These are phyloP conservation scores for Theocolax elegans DNA, from an alignment of 1,140 invertebrate genomes.

Conservation along the genomic window DNA sequence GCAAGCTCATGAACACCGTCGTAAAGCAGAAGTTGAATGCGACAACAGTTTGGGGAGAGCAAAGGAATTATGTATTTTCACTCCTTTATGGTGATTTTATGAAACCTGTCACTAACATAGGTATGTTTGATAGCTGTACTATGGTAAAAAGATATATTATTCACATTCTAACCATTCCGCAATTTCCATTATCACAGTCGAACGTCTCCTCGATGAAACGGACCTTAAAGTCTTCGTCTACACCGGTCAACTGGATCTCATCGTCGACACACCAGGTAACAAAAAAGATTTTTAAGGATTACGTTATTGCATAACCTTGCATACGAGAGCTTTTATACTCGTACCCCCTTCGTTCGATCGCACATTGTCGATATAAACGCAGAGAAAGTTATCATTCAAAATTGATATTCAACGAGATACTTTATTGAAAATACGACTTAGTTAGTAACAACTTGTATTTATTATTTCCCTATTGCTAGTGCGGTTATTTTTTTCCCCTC, in stretches of 20 bases:
- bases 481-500: no score
- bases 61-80: constrained; percentile 73
- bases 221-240: constrained; percentile 76
- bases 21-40: constrained; percentile 73
- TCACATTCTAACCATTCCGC: no score
- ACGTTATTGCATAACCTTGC: no score
- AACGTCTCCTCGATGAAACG: constrained; percentile 76
- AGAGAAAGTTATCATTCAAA: no score
- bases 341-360: not conserved
- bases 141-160: no score
- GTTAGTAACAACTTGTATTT: no score
- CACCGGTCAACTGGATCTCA: constrained; percentile 78
- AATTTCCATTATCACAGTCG: constrained; percentile 70
- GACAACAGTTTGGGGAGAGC: constrained; percentile 73
- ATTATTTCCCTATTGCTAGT: no score
- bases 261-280: constrained; percentile 76
- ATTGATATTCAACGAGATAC: no score
- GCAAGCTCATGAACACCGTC: constrained; percentile 76
- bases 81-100: constrained; percentile 80
- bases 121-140: constrained; percentile 67
- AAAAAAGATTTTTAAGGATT: no score
- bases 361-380: not conserved
- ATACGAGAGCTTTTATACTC: not conserved
- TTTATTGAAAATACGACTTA: no score
- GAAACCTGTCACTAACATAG: constrained; percentile 80